Conservation (phyloP, 2,888 invertebrate species). For the Melinaea marsaeus region DNA sequence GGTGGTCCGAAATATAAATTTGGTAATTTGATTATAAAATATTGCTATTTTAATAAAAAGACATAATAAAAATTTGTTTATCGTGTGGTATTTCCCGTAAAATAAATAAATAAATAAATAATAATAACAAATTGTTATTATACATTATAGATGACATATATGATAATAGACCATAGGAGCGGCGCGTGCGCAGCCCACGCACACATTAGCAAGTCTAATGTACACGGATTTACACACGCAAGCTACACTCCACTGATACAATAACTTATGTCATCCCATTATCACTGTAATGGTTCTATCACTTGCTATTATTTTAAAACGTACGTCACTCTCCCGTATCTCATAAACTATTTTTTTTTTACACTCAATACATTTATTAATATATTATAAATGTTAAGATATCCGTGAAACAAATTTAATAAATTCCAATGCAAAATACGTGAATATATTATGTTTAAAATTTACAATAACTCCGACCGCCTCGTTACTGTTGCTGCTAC, state of each 20-base stretch:
- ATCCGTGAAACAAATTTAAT: neutral
- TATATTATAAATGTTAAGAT: too few species aligned
- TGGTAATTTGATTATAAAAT: neutral
- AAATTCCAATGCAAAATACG: conserved; percentile 5
- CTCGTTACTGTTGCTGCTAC: conserved; percentile 23
- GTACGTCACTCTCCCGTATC: neutral
- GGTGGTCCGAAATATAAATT: neutral
- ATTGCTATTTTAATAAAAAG: neutral
- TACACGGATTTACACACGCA: conserved; percentile 40
- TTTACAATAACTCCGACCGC: conserved; percentile 23
- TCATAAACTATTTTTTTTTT: too few species aligned
- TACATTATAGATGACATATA: conserved; percentile 22
- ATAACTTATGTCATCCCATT: conserved; percentile 24
- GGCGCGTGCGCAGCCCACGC: conserved; percentile 61
- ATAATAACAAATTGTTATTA: conserved; percentile 23
- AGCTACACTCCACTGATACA: conserved; percentile 23
- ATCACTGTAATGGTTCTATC: conserved; percentile 18
- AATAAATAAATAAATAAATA: conserved; percentile 6
- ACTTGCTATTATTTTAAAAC: neutral
- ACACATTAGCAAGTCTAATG: conserved; percentile 52
- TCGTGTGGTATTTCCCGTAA: conserved; percentile 16
- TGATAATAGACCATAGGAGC: conserved; percentile 42
- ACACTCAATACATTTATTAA: too few species aligned
- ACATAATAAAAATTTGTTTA: neutral
- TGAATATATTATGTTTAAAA: conserved; percentile 9